A percentile compares a stretch with the other conserved stretches of the same genome.
Evolutionary conservation across 2,797 vertebrate species (phyloP).

Genomic region (Chaunax sp.): DNA sequence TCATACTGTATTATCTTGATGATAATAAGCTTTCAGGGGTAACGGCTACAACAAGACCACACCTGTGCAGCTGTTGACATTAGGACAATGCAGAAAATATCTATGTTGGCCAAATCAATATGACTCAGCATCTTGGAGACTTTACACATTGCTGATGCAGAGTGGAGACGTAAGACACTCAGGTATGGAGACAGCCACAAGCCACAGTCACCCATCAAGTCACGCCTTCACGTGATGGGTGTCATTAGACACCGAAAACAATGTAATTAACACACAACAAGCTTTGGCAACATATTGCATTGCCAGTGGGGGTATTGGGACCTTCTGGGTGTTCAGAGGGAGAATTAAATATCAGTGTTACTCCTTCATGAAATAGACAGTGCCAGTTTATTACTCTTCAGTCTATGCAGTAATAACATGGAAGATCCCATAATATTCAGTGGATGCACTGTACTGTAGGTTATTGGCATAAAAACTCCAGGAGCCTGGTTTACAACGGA

Average conservation of each 20-base stretch:
- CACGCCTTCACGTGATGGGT: background rate
- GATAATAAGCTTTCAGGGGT: conserved; percentile 12
- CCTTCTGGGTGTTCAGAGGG: background rate
- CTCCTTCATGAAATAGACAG: background rate
- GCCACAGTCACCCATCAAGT: background rate
- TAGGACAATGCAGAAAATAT: conserved; percentile 43
- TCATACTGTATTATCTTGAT: background rate
- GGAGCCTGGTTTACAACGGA: conserved; percentile 21
- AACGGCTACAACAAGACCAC: conserved; percentile 19
- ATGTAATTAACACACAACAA: background rate
- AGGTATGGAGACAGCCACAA: background rate
- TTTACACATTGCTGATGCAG: conserved; percentile 53
- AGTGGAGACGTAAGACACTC: conserved; percentile 40
- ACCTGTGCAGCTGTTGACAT: conserved; percentile 57
- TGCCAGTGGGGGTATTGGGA: background rate
- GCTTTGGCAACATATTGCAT: background rate
- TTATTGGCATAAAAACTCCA: too few relatives aligned
- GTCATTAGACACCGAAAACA: background rate
- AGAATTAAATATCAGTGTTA: conserved; percentile 8
- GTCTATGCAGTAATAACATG: conserved; percentile 28
- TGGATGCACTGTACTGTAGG: too few relatives aligned
- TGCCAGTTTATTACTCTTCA: conserved; percentile 7
- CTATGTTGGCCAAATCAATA: conserved; percentile 39
- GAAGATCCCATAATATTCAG: background rate
- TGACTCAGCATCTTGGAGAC: conserved; percentile 68